phyloP scores from a whole-genome alignment of 2,113 vertebrate genomes.

The Petroica traversi region DNA sequence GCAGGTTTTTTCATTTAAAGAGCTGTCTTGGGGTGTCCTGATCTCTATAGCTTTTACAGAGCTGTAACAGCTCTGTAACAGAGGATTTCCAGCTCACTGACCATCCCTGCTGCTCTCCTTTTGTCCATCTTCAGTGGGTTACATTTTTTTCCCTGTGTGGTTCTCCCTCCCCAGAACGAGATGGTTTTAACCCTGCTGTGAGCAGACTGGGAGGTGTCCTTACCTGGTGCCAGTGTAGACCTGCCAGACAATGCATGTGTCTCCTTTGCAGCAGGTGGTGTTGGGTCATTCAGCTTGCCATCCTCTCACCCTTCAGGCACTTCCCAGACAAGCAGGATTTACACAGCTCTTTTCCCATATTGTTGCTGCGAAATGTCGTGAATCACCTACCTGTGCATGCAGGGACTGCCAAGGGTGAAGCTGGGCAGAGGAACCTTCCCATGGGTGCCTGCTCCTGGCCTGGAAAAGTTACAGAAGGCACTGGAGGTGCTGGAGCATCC shows the following conservation, averaged over 20 bases:
- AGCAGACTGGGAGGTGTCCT: neutral
- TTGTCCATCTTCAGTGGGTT: neutral
- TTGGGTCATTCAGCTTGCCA: neutral
- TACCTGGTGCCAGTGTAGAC: neutral
- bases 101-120: neutral
- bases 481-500: neutral
- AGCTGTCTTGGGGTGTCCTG: neutral
- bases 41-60: neutral
- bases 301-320: neutral
- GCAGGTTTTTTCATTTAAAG: neutral
- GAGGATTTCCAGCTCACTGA: neutral
- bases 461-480: too few species aligned
- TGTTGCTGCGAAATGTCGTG: accelerated
- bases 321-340: neutral
- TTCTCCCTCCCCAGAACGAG: neutral
- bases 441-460: neutral
- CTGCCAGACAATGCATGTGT: neutral
- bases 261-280: neutral
- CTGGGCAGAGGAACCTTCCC: neutral
- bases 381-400: neutral
- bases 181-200: neutral
- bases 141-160: neutral
- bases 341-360: neutral
- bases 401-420: neutral
- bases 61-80: too few species aligned